Percentiles rank a stretch among this genome's conserved stretches.
Evolutionary conservation across 2,113 vertebrate species (phyloP).

Genomic region (Daphoenositta chrysoptera): DNA sequence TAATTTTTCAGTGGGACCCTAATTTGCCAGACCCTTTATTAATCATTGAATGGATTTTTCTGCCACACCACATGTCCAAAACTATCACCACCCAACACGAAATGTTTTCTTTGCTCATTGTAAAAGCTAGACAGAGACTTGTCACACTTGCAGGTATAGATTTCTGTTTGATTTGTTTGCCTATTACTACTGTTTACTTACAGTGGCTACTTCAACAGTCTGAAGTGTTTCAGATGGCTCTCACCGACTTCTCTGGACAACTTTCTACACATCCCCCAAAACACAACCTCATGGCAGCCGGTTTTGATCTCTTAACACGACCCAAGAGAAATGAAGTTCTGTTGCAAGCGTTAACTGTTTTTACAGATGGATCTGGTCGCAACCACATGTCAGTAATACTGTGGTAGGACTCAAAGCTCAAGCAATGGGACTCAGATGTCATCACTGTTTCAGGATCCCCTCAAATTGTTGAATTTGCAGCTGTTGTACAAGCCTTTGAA

Average conservation of each 20-base stretch:
- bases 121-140: too few species aligned
- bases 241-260: background rate
- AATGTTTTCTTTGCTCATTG: too few species aligned
- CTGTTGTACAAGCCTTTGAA: background rate
- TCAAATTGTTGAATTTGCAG: background rate
- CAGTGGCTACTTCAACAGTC: too few species aligned
- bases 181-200: too few species aligned
- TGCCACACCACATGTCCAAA: too few species aligned
- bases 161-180: too few species aligned
- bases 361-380: background rate
- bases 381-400: background rate
- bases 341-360: background rate
- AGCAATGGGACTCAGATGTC: background rate
- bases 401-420: background rate
- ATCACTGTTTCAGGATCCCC: background rate
- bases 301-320: background rate
- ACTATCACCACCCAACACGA: too few species aligned
- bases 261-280: background rate
- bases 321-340: background rate
- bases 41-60: too few species aligned
- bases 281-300: background rate
- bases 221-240: too few species aligned
- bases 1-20: too few species aligned
- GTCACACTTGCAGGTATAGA: too few species aligned
- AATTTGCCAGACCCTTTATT: too few species aligned